Conservation (phyloP, 2,797 vertebrate species). For the Basileuterus tristriatus region DNA sequence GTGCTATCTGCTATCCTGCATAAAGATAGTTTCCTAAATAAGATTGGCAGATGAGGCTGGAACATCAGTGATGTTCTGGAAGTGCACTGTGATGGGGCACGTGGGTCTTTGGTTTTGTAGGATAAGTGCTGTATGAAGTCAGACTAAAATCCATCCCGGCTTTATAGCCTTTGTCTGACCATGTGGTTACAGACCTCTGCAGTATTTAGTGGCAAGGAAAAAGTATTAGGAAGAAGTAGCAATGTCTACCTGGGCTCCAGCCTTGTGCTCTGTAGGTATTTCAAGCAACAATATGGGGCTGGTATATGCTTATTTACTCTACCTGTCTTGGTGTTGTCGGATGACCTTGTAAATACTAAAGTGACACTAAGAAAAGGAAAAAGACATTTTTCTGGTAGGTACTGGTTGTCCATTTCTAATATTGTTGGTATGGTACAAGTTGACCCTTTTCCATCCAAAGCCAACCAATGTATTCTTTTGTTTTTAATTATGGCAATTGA, state of each 20-base stretch:
- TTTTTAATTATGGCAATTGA: background rate
- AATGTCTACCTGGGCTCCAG: background rate
- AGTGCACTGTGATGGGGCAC: background rate
- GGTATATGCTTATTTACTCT: background rate
- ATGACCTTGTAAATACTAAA: background rate
- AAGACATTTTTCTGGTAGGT: background rate
- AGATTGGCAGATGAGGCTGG: background rate
- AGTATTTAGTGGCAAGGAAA: background rate
- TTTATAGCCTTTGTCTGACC: background rate
- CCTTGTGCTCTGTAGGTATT: background rate
- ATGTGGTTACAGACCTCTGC: background rate
- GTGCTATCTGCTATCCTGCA: background rate
- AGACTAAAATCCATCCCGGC: background rate
- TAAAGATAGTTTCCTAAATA: background rate
- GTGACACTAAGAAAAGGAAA: background rate
- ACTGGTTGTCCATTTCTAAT: background rate
- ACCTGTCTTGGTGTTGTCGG: background rate
- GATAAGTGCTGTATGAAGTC: background rate
- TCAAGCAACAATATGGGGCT: background rate
- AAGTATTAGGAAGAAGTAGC: background rate
- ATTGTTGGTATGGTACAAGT: background rate
- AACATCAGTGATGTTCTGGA: background rate
- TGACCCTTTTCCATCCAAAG: background rate
- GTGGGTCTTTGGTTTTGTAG: background rate
- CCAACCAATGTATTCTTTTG: background rate